A percentile compares a stretch with the other conserved stretches of the same genome.
phyloP scores from a whole-genome alignment of 1,140 invertebrate species.

The Tachypleus tridentatus region DNA sequence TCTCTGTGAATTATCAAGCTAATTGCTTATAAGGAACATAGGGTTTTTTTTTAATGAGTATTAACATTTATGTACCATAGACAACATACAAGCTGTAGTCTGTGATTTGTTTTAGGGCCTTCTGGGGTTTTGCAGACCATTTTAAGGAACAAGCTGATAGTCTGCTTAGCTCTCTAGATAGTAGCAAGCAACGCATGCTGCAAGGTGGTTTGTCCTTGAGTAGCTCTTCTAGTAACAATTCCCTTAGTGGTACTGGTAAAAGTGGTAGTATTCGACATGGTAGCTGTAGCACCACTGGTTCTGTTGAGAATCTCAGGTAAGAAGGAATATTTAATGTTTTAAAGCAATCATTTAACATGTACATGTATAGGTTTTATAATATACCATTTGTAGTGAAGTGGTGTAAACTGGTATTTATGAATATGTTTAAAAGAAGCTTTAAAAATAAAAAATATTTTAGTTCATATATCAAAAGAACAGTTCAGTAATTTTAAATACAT shows the following conservation, averaged over 20 bases:
- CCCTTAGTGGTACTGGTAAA: constrained; percentile 17
- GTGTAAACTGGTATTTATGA: too few relatives aligned
- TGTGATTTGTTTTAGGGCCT: constrained; percentile 48
- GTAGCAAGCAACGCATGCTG: constrained; percentile 67
- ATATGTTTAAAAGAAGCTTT: too few relatives aligned
- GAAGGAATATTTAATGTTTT: too few relatives aligned
- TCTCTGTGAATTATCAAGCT: not conserved
- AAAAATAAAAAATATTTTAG: too few relatives aligned
- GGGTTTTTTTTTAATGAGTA: too few relatives aligned
- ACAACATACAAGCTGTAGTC: too few relatives aligned
- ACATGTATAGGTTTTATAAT: too few relatives aligned
- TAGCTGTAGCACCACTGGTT: constrained; percentile 22
- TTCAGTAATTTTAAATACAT: too few relatives aligned
- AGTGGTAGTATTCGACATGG: constrained; percentile 4
- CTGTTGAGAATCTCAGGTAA: constrained; percentile 25
- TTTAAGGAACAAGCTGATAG: constrained; percentile 81
- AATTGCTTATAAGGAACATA: not conserved
- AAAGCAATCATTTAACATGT: too few relatives aligned
- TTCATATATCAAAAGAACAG: too few relatives aligned
- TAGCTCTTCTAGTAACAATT: constrained; percentile 37
- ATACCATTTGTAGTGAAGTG: too few relatives aligned
- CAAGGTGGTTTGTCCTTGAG: constrained; percentile 44
- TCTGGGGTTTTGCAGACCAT: constrained; percentile 75
- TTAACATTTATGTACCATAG: too few relatives aligned
- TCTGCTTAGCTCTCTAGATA: constrained; percentile 68